These are phyloP conservation scores for Cydia fagiglandana DNA, from an alignment of 1,140 invertebrate species.

Conservation along the genomic window DNA sequence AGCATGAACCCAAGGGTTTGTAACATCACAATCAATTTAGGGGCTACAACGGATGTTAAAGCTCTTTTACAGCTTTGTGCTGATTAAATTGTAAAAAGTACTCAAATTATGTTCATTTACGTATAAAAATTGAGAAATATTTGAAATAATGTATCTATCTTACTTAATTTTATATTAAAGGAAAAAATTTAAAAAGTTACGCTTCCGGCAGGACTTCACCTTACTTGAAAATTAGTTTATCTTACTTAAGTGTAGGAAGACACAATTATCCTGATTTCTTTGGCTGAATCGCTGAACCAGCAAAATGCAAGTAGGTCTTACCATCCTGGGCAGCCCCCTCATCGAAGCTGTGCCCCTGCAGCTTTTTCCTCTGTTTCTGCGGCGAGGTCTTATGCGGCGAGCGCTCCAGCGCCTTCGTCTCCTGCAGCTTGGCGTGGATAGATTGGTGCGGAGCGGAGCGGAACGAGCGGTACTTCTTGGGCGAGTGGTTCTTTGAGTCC, in stretches of 20 bases:
- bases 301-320: conserved; percentile 36
- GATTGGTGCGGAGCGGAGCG: conserved; percentile 77
- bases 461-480: conserved; percentile 82
- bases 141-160: too few species aligned
- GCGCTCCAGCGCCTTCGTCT: conserved; percentile 70
- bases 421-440: conserved; percentile 77
- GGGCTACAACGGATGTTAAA: neutral
- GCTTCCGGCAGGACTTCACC: too few species aligned
- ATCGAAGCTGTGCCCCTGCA: conserved; percentile 76
- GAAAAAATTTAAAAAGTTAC: too few species aligned
- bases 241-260: too few species aligned
- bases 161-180: too few species aligned
- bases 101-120: too few species aligned
- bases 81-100: neutral
- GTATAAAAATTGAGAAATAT: too few species aligned
- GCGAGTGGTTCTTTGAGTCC: conserved; percentile 85
- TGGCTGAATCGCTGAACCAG: too few species aligned
- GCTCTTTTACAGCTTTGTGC: neutral
- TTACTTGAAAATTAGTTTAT: too few species aligned
- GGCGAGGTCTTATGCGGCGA: conserved; percentile 75
- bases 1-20: too few species aligned
- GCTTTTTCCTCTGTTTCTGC: conserved; percentile 77
- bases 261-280: too few species aligned
- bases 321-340: conserved; percentile 72
- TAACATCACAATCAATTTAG: too few species aligned